Percentiles rank a stretch among this genome's conserved stretches.
phyloP scores from a whole-genome alignment of 2,797 vertebrate species.

The Peromyscus eremicus region DNA sequence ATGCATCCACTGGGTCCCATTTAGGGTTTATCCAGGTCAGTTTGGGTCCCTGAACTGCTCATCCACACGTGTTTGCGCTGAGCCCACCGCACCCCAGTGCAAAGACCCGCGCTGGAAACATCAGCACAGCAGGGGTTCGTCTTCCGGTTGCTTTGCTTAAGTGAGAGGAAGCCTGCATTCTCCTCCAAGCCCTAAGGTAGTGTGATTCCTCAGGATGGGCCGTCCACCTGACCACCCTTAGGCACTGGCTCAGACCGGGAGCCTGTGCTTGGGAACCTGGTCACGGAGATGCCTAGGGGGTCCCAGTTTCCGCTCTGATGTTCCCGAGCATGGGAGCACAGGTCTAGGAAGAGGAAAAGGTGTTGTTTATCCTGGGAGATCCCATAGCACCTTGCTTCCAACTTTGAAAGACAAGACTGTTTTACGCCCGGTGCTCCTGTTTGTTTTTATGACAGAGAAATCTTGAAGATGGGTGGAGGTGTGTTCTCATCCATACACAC shows the following conservation, averaged over 20 bases:
- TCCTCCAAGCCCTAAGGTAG: not conserved
- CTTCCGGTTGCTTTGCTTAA: not conserved
- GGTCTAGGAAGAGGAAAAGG: too few relatives aligned
- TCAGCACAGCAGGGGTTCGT: not conserved
- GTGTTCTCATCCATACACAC: not conserved
- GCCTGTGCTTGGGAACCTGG: conserved; percentile 30
- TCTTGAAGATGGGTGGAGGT: conserved; percentile 21
- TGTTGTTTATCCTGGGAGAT: not conserved
- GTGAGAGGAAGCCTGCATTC: not conserved
- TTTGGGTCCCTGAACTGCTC: not conserved
- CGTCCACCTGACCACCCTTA: not conserved
- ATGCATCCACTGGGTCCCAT: not conserved
- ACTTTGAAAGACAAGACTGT: not conserved
- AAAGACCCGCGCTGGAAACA: not conserved
- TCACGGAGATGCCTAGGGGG: not conserved
- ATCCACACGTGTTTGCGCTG: not conserved
- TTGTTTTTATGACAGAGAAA: conserved; percentile 56
- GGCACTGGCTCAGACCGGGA: not conserved
- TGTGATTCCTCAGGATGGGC: too few relatives aligned
- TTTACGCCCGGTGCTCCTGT: not conserved
- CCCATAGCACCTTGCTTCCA: not conserved
- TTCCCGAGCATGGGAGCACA: not conserved
- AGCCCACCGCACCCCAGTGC: not conserved
- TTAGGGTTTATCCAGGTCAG: not conserved
- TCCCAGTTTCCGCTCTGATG: not conserved